Conservation (phyloP, 2,888 invertebrate species). For the Myopa testacea region DNA sequence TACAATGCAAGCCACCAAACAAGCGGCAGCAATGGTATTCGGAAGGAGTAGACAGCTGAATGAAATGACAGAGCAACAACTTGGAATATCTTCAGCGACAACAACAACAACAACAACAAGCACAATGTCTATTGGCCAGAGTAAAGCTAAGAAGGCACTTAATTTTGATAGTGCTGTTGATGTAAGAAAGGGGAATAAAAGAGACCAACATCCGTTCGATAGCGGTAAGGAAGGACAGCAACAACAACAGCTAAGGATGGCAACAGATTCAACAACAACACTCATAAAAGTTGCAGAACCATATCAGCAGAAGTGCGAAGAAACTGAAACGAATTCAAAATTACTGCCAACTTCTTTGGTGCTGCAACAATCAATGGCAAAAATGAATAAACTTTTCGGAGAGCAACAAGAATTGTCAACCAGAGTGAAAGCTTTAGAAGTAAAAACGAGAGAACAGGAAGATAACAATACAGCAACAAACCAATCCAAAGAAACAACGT, state of each 20-base stretch:
- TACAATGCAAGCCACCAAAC: too few relatives aligned
- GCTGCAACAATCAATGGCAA: conserved; percentile 58
- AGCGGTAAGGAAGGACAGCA: conserved; percentile 6
- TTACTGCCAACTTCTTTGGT: conserved; percentile 34
- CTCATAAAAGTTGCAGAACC: background rate
- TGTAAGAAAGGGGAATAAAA: background rate
- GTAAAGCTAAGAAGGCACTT: conserved; percentile 1
- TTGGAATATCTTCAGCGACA: background rate
- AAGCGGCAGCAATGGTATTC: too few relatives aligned
- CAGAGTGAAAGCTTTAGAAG: background rate
- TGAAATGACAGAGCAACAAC: conserved; percentile 11
- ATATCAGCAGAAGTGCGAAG: conserved; percentile 4
- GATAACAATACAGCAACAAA: background rate
- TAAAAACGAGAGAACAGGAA: background rate
- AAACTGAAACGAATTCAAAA: background rate
- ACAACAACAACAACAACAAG: background rate
- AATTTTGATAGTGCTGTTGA: background rate
- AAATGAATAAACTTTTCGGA: conserved; percentile 57
- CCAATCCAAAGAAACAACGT: background rate
- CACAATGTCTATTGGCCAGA: too few relatives aligned
- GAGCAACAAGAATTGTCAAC: conserved; percentile 26
- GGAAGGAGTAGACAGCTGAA: background rate
- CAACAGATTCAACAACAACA: conserved; percentile 7
- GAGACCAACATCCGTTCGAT: background rate
- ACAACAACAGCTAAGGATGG: background rate